A percentile compares a stretch with the other conserved stretches of the same genome.
These are phyloP conservation scores for Monochamus saltuarius DNA, from an alignment of 1,140 invertebrate genomes.

Conservation along the genomic window DNA sequence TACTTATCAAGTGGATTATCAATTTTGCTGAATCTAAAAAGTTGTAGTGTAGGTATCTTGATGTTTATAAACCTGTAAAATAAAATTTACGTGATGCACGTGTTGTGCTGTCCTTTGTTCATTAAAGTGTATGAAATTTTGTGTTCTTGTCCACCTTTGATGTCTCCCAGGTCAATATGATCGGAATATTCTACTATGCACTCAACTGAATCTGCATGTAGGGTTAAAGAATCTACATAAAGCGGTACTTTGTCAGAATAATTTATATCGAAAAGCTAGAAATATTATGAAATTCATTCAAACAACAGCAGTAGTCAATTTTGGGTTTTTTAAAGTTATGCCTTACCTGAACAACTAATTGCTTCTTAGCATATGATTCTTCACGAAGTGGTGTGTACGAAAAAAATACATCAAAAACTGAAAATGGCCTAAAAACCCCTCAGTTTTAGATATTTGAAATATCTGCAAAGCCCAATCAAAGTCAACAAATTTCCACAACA, in stretches of 20 bases:
- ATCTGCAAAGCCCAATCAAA: slow-evolving; percentile 16
- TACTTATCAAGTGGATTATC: slow-evolving; percentile 6
- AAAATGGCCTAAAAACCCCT: slow-evolving; percentile 31
- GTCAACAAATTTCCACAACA: slow-evolving; percentile 36
- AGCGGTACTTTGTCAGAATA: slow-evolving; percentile 23
- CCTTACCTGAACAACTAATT: slow-evolving; percentile 32
- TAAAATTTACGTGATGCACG: slow-evolving; percentile 20
- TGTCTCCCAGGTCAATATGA: slow-evolving; percentile 29
- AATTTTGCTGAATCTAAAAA: too few species aligned
- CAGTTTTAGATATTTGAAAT: slow-evolving; percentile 28
- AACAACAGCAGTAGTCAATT: too few species aligned
- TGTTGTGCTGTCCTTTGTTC: slow-evolving; percentile 26
- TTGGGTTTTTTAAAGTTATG: neutral
- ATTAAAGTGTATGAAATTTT: slow-evolving; percentile 21
- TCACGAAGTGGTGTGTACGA: slow-evolving; percentile 27
- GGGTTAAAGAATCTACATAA: slow-evolving; percentile 18
- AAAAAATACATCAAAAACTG: slow-evolving; percentile 26
- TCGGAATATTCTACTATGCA: slow-evolving; percentile 23
- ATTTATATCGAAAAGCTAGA: slow-evolving; percentile 38
- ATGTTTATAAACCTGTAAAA: neutral
- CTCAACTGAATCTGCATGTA: slow-evolving; percentile 26
- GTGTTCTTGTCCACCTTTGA: slow-evolving; percentile 27
- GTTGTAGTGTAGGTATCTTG: too few species aligned
- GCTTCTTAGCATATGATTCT: slow-evolving; percentile 27
- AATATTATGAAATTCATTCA: too few species aligned